A percentile compares a stretch with the other conserved stretches of the same genome.
Conservation (phyloP, 2,113 vertebrate genomes). For the Canis aureus region DNA sequence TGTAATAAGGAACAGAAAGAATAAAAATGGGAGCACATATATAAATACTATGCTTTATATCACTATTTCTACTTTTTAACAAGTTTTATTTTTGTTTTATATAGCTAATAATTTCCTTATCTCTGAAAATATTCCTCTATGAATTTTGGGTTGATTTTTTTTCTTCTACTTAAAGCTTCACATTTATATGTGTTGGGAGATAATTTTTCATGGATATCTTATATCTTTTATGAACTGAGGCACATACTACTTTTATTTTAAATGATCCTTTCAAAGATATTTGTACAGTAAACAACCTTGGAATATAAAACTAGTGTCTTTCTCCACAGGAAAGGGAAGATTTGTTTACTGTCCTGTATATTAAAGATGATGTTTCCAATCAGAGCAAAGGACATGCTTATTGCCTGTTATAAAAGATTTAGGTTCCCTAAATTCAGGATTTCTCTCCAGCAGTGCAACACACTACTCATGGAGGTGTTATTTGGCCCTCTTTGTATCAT, state of each 20-base stretch:
- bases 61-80: not conserved
- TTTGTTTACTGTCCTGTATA: not conserved
- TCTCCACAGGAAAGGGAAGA: not conserved
- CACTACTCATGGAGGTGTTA: not conserved
- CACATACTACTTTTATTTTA: slow-evolving; percentile 36
- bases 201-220: not conserved
- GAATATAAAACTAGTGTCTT: not conserved
- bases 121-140: not conserved
- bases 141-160: not conserved
- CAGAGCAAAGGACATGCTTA: not conserved
- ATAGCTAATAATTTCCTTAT: not conserved
- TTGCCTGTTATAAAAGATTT: not conserved
- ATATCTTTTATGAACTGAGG: not conserved
- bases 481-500: not conserved
- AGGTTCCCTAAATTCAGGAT: not conserved
- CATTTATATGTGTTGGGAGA: not conserved
- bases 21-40: not conserved
- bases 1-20: not conserved
- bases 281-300: not conserved
- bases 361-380: not conserved
- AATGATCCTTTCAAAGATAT: not conserved
- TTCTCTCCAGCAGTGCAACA: not conserved
- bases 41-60: not conserved
- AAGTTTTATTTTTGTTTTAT: not conserved
- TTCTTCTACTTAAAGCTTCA: not conserved